phyloP scores from a whole-genome alignment of 2,113 vertebrate genomes.

The Vicugna pacos region DNA sequence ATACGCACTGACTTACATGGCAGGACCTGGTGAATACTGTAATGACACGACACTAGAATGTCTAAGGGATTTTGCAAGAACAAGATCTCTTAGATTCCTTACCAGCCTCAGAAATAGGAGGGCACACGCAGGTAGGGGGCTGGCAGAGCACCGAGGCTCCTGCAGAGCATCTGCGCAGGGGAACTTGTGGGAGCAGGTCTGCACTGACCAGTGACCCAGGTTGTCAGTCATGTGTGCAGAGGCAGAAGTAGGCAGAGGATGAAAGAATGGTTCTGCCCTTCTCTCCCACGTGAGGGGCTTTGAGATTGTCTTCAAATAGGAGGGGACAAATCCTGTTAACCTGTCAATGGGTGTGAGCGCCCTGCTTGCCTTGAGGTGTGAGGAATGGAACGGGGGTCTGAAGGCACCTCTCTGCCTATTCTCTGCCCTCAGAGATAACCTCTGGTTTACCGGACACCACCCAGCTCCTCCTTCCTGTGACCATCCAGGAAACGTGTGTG shows the following conservation, averaged over 20 bases:
- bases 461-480: no score
- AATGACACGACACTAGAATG: background rate
- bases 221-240: background rate
- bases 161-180: background rate
- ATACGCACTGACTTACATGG: background rate
- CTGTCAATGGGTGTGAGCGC: rapidly evolving
- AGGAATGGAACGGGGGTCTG: rapidly evolving
- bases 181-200: background rate
- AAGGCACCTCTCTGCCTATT: background rate
- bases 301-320: background rate
- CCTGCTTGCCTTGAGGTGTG: background rate
- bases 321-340: background rate
- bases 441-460: background rate
- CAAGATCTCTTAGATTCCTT: background rate
- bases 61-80: background rate
- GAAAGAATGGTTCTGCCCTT: rapidly evolving
- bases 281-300: background rate
- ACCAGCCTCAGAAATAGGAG: background rate
- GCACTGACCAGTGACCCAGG: background rate
- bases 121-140: no score
- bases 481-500: background rate
- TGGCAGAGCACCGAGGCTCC: background rate
- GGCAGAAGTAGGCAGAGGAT: background rate
- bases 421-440: background rate
- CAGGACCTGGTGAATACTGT: background rate